Percentiles rank a stretch among this genome's conserved stretches.
Evolutionary conservation across 2,888 invertebrate genomes (phyloP).

Genomic region (Papilio demoleus): DNA sequence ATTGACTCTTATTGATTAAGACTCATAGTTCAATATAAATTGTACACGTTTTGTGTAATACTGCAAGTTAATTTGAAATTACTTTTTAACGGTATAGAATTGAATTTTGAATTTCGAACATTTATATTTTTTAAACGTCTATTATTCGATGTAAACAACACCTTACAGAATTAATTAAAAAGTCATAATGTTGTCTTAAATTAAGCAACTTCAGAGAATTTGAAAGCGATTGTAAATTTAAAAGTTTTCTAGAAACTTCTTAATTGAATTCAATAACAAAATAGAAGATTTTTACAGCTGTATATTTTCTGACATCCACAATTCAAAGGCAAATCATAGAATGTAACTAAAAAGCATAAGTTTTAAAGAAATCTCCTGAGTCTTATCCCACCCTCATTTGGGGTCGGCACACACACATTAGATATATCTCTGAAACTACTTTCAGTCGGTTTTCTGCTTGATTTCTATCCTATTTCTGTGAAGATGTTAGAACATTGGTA

Average conservation of each 20-base stretch:
- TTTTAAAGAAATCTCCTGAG: too few relatives aligned
- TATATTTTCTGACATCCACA: too few relatives aligned
- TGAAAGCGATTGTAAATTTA: neutral
- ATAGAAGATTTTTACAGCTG: too few relatives aligned
- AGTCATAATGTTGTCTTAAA: slow-evolving; percentile 24
- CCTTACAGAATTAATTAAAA: slow-evolving; percentile 53
- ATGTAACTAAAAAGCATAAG: too few relatives aligned
- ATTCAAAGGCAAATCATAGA: too few relatives aligned
- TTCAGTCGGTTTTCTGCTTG: too few relatives aligned
- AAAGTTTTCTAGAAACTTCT: neutral
- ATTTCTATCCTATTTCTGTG: too few relatives aligned
- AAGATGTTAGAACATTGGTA: too few relatives aligned
- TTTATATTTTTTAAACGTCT: slow-evolving; percentile 38
- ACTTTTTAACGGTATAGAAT: neutral
- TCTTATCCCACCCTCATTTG: too few relatives aligned
- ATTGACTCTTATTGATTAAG: slow-evolving; percentile 39
- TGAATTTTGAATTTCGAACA: slow-evolving; percentile 31
- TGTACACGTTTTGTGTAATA: slow-evolving; percentile 10
- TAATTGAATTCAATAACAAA: neutral
- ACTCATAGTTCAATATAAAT: slow-evolving; percentile 40
- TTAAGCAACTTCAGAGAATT: neutral
- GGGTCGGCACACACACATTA: too few relatives aligned
- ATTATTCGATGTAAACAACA: slow-evolving; percentile 51
- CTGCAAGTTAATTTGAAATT: slow-evolving; percentile 36
- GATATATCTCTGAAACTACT: too few relatives aligned